Evolutionary conservation across 2,797 vertebrate genomes (phyloP), one percentile per base, ranked within the genome.

Genomic region (Monodelphis domestica): DNA sequence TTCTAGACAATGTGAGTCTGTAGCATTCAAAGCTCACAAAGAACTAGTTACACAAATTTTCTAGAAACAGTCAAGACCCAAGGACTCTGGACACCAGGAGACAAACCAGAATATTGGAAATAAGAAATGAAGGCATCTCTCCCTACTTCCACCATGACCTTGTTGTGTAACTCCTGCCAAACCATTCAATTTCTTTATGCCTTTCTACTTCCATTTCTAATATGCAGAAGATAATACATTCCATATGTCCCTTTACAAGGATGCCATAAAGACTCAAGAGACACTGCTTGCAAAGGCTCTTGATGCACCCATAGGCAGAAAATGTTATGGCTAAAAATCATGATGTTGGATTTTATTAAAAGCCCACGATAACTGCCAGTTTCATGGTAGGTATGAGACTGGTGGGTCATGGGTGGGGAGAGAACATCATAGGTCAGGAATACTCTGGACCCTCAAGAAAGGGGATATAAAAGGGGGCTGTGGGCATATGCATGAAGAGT

Each of bases 231-330:
- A 88, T 54, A 91, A 87, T 54, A 90, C 56, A 89, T 90, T 52
- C 59, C 88, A 88, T 52, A 88, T 93, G 70, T 30, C n/a, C 45
- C 87, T 92, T 87, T 92, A 91, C 28, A 96, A 88, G 93, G 54
- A 30, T 70, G 52, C 28, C 57, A 12, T 92, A 87, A 94, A 26
- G 33, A 95, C 88, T 94, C 54, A 93, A 54, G 91, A 92, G 50
- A 89, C 50, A 87, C 52, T n/a, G 24, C 88, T 95, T 33, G 51
- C 89, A 94, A 95, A 92, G 53, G 94, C 38, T 17, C 14, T 45
- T 88, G 59, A 89, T 90, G 51, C 78, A 53, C 12, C 14, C 57
- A 84, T 63, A 89, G 92, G 89, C 33, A 93, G 52, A 70, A 63
- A 94, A 70, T 50, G 38, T 84, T 92, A 92, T 52, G 87, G 30